Evolutionary conservation across 2,113 vertebrate genomes (phyloP).

Genomic region (Chaetura pelagica): DNA sequence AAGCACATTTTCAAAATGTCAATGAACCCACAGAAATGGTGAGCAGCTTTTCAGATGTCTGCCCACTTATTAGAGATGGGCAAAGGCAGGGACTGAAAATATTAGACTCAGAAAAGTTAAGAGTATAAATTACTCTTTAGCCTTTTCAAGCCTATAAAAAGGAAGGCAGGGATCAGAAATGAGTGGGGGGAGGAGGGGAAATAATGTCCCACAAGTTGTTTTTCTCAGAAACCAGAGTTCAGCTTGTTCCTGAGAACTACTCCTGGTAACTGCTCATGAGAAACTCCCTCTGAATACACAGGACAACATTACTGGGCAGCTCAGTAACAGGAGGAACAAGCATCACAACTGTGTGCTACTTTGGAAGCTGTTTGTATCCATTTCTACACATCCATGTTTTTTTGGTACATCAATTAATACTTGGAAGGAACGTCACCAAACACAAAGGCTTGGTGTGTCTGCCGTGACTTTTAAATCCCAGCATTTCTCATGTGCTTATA

Average conservation of each 20-base stretch:
- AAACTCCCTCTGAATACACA: background rate
- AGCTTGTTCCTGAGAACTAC: background rate
- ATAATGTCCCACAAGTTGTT: background rate
- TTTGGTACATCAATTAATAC: background rate
- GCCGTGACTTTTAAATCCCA: background rate
- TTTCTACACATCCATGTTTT: background rate
- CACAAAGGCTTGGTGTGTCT: background rate
- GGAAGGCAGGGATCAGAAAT: background rate
- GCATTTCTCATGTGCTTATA: background rate
- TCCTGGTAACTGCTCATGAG: background rate
- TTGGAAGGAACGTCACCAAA: background rate
- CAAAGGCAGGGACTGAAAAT: conserved; percentile 10
- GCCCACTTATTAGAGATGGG: conserved; percentile 24
- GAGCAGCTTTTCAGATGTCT: conserved; percentile 21
- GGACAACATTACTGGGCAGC: background rate
- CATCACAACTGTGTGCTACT: background rate
- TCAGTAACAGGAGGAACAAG: background rate
- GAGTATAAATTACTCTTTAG: background rate
- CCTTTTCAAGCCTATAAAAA: conserved; percentile 12
- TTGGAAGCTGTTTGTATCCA: background rate
- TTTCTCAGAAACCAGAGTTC: background rate
- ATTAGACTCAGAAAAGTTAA: background rate
- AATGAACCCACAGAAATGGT: conserved; percentile 54
- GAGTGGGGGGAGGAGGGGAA: fast-evolving
- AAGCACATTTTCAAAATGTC: conserved; percentile 63